Evolutionary conservation across 2,113 vertebrate genomes (phyloP).

Genomic region (Oncorhynchus kisutch): DNA sequence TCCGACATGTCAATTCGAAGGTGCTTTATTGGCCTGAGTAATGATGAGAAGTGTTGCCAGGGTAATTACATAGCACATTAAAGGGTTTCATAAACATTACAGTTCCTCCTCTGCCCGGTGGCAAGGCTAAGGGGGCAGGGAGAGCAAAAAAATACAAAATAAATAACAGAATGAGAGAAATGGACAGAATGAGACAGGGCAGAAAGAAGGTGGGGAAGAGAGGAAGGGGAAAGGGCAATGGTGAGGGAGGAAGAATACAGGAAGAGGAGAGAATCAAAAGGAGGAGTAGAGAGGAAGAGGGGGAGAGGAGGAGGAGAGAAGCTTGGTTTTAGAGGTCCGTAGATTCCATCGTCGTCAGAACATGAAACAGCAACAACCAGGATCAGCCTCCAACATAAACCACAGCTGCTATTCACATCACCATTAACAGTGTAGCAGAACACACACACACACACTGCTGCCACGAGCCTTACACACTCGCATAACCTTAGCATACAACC

Average conservation of each 20-base stretch:
- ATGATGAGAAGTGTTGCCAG: constrained; percentile 73
- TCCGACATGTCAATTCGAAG: constrained; percentile 44
- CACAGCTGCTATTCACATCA: constrained; percentile 75
- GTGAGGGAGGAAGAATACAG: constrained; percentile 21
- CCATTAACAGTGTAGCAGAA: constrained; percentile 44
- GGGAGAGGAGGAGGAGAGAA: constrained; percentile 58
- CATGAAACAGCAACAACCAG: constrained; percentile 59
- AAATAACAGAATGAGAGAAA: constrained; percentile 48
- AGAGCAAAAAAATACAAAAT: constrained; percentile 30
- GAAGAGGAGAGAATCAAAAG: constrained; percentile 14
- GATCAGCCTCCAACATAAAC: constrained; percentile 69
- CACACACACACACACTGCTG: constrained; percentile 13
- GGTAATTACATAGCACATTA: constrained; percentile 80
- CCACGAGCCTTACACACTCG: not conserved
- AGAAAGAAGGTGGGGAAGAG: constrained; percentile 4
- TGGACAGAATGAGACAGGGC: constrained; percentile 22
- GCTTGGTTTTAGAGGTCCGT: constrained; percentile 57
- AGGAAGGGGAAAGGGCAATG: constrained; percentile 28
- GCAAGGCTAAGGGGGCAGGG: constrained; percentile 63
- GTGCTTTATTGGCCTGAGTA: constrained; percentile 45
- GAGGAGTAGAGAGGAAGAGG: constrained; percentile 39
- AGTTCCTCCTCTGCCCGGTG: constrained; percentile 71
- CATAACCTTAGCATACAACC: not conserved
- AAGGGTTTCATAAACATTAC: constrained; percentile 77
- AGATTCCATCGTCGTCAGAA: constrained; percentile 64